Evolutionary conservation across 1,140 invertebrate genomes (phyloP).

Genomic region (Geopemphigus sp.): DNA sequence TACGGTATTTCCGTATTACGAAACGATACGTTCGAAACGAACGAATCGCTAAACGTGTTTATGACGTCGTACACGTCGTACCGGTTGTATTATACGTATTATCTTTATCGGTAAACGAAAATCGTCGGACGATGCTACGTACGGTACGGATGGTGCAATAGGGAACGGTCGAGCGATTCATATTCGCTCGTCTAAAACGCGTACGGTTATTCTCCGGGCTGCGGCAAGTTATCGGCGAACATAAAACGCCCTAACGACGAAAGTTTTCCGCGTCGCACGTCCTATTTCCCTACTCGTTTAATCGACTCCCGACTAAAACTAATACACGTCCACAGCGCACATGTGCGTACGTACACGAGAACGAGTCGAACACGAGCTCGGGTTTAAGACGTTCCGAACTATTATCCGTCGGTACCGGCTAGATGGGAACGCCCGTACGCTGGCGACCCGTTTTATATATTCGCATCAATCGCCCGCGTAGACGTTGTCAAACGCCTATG

Average conservation of each 20-base stretch:
- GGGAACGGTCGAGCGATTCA: too few species aligned
- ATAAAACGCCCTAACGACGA: background rate
- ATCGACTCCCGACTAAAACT: slow-evolving; percentile 5
- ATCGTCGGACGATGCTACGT: too few species aligned
- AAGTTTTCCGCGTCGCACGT: background rate
- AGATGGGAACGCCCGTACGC: slow-evolving; percentile 13
- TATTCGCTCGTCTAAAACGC: background rate
- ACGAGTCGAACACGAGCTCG: background rate
- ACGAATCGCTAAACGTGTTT: too few species aligned
- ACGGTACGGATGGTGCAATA: too few species aligned
- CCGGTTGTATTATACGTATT: too few species aligned
- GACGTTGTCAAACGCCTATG: background rate
- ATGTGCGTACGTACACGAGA: background rate
- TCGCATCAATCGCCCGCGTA: background rate
- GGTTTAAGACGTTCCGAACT: background rate
- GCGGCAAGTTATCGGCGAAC: background rate
- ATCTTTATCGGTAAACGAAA: too few species aligned
- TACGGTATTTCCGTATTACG: too few species aligned
- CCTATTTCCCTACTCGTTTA: background rate
- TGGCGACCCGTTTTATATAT: slow-evolving; percentile 10
- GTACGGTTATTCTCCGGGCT: background rate
- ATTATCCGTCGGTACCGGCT: background rate
- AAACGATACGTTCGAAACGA: too few species aligned
- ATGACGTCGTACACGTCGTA: too few species aligned
- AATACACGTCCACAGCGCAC: too few species aligned